phyloP scores from a whole-genome alignment of 2,797 vertebrate species.

The Bufotes viridis region DNA sequence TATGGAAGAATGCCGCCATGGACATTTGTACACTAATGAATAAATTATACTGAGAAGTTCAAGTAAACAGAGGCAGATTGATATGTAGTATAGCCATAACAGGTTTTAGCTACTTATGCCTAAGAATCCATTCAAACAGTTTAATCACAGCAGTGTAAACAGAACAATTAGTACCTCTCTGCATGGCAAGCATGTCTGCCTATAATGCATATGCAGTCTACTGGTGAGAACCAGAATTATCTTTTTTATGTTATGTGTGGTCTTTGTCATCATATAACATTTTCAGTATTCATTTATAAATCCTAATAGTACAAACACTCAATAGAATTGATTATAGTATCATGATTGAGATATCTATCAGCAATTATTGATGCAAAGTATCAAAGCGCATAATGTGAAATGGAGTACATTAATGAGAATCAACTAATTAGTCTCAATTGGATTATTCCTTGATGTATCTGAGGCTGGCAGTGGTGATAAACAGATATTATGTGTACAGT shows the following conservation, averaged over 20 bases:
- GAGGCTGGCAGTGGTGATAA: neutral
- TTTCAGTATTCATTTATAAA: neutral
- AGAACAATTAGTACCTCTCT: no score
- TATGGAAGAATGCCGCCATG: neutral
- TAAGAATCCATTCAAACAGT: no score
- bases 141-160: no score
- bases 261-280: neutral
- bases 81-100: no score
- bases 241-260: neutral
- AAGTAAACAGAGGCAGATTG: neutral
- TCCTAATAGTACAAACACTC: neutral
- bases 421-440: neutral
- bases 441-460: neutral
- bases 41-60: neutral
- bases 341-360: slow-evolving; percentile 1
- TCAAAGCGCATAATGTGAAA: neutral
- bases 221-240: neutral
- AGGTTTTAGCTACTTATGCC: no score
- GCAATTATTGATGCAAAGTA: neutral
- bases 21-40: neutral
- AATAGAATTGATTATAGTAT: slow-evolving; percentile 17
- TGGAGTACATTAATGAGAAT: neutral
- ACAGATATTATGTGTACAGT: neutral
- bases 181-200: neutral
- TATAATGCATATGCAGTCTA: neutral